phyloP scores from a whole-genome alignment of 2,888 invertebrate genomes.

The Pollenia labialis region DNA sequence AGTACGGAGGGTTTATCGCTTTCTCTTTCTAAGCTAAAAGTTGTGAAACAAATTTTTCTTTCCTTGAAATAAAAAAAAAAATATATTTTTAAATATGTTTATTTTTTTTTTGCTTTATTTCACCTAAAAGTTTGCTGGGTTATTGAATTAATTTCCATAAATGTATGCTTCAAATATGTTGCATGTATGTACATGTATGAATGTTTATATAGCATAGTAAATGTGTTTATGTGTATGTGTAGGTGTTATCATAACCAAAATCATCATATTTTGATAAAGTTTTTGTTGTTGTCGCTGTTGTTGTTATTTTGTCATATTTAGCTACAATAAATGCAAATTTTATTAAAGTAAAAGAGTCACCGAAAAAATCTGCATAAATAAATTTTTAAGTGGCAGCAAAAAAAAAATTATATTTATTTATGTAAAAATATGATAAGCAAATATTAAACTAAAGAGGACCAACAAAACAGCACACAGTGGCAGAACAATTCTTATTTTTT shows the following conservation, averaged over 20 bases:
- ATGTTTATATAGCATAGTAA: not conserved
- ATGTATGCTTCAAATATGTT: not conserved
- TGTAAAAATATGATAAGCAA: constrained; percentile 35
- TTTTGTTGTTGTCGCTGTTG: constrained; percentile 5
- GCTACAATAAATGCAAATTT: constrained; percentile 61
- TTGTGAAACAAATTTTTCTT: no score
- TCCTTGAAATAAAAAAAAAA: no score
- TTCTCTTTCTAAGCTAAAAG: no score
- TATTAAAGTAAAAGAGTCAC: constrained; percentile 63
- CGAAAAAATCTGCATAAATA: constrained; percentile 61
- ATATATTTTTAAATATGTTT: no score
- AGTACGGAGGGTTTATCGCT: no score
- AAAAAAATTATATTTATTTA: constrained; percentile 38
- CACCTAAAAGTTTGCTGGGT: constrained; percentile 35
- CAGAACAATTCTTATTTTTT: not conserved
- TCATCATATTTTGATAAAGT: constrained; percentile 7
- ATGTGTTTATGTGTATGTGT: constrained; percentile 11
- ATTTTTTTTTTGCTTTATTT: not conserved
- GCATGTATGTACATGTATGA: not conserved
- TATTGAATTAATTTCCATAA: constrained; percentile 24
- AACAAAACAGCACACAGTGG: not conserved
- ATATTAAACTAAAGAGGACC: not conserved
- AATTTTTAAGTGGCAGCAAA: constrained; percentile 9
- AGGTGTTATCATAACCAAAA: constrained; percentile 30
- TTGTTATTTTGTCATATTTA: constrained; percentile 33